Evolutionary conservation across 2,113 vertebrate species (phyloP).

Genomic region (Melozone crissalis): DNA sequence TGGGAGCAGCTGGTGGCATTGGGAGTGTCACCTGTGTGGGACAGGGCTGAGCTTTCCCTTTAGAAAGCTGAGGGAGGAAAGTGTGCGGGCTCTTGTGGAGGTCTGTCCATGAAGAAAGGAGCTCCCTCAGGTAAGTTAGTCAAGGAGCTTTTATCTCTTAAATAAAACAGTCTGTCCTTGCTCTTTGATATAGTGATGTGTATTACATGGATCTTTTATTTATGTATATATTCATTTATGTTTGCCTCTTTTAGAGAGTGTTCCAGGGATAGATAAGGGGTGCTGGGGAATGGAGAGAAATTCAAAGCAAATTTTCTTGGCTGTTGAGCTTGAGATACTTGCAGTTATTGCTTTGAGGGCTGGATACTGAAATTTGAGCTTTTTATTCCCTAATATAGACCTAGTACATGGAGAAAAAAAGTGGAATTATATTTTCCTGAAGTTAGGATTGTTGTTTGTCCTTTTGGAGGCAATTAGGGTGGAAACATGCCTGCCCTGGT

Average conservation of each 20-base stretch:
- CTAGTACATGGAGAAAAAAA: not conserved
- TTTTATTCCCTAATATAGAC: not conserved
- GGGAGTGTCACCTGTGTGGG: not conserved
- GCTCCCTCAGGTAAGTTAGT: accelerated
- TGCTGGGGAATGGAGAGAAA: not conserved
- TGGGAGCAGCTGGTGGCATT: not conserved
- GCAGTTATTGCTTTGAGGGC: not conserved
- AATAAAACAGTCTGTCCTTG: not conserved
- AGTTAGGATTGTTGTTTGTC: not conserved
- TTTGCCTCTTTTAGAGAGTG: not conserved
- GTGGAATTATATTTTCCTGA: not conserved
- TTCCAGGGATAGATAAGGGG: accelerated
- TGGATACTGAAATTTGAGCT: not conserved
- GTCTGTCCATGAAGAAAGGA: accelerated
- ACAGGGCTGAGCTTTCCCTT: too few relatives aligned
- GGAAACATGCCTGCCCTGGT: not conserved
- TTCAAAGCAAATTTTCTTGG: not conserved
- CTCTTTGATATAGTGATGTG: not conserved
- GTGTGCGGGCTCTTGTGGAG: accelerated
- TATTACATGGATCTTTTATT: accelerated
- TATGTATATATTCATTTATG: accelerated
- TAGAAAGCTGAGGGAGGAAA: not conserved
- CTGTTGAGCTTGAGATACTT: not conserved
- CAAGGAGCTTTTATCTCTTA: not conserved
- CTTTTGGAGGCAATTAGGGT: not conserved